Base-by-base conservation (phyloP, 2,888 invertebrate genomes). In the Sycophila texana region DNA sequence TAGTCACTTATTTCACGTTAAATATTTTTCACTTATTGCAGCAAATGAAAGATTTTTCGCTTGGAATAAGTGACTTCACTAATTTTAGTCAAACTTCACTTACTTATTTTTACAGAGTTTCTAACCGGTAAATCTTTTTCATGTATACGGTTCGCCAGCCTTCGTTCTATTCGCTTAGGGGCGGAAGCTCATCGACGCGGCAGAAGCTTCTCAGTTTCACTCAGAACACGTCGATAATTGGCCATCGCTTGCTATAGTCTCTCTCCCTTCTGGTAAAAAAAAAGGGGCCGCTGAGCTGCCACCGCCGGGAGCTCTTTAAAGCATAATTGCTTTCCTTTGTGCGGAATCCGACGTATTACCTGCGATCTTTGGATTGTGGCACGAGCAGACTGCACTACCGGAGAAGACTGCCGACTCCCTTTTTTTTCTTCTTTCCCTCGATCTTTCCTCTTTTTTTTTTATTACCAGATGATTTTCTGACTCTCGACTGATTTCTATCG, bases 291-390 rank as follows among this genome's bases (percentile, higher is more conserved):
- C 0, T 39, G 39, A 5, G 0, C 39, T 39, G 58, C 58, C 20
- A 10, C 57, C 57, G 18, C 16, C n/a, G 39, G 39, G 39, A 26
- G 60, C 55, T 49, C 67, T 73, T 73, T 73, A 39, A 55, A 61
- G 67, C 72, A 77, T 77, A 77, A 77, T 77, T 77, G 73, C 72
- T 61, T 67, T 72, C 60, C 73, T 77, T 77, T 77, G 73, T 60
- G n/a, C 63, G 1, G 39, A 53, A 18, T 39, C 10, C 14, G 39
- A n/a, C 39, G 47, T 20, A 72, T 66, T 70, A 65, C 71, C 18
- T 39, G 39, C 39, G 39, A 39, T 39, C 39, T 39, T 39, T 39
- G 39, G 39, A 39, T 39, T 4, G 39, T 39, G 7, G 39, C 26
- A 26, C 26, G 26, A 26, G 26, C 39, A 39, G 39, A 39, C 39